Evolutionary conservation across 2,113 vertebrate species (phyloP).

Genomic region (Varanus komodoensis): DNA sequence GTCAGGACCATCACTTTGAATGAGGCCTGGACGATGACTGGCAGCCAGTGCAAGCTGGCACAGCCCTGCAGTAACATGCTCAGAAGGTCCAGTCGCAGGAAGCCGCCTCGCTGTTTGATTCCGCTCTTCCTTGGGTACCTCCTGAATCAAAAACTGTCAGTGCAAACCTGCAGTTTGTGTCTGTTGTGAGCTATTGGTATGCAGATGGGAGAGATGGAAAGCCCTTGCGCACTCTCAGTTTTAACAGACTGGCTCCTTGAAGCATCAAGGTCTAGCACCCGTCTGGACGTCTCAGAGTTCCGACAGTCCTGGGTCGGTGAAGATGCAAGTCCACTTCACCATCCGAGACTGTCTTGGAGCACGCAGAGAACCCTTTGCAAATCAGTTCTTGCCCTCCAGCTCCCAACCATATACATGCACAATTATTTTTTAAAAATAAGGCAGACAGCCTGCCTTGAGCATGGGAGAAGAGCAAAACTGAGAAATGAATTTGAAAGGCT

Average conservation of each 20-base stretch:
- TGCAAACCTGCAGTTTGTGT: neutral
- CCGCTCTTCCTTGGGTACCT: too few species aligned
- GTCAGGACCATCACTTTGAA: too few species aligned
- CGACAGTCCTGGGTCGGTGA: neutral
- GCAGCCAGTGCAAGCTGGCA: too few species aligned
- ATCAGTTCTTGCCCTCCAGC: too few species aligned
- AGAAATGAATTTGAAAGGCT: neutral
- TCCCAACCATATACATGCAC: neutral
- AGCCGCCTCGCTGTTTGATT: neutral
- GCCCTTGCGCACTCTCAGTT: neutral
- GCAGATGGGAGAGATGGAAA: too few species aligned
- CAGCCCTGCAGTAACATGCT: too few species aligned
- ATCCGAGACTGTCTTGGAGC: too few species aligned
- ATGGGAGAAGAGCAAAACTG: neutral
- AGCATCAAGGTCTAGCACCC: neutral
- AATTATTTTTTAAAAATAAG: neutral
- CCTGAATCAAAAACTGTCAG: neutral
- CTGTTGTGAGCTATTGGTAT: too few species aligned
- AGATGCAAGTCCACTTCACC: neutral
- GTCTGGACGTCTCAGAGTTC: neutral
- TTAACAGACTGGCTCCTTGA: neutral
- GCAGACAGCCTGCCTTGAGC: neutral
- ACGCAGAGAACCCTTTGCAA: neutral
- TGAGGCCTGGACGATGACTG: too few species aligned
- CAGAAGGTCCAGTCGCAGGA: too few species aligned